A percentile compares a stretch with the other conserved stretches of the same genome.
These are phyloP conservation scores for Danionella dracula DNA, from an alignment of 2,797 vertebrate genomes.

Conservation along the genomic window DNA sequence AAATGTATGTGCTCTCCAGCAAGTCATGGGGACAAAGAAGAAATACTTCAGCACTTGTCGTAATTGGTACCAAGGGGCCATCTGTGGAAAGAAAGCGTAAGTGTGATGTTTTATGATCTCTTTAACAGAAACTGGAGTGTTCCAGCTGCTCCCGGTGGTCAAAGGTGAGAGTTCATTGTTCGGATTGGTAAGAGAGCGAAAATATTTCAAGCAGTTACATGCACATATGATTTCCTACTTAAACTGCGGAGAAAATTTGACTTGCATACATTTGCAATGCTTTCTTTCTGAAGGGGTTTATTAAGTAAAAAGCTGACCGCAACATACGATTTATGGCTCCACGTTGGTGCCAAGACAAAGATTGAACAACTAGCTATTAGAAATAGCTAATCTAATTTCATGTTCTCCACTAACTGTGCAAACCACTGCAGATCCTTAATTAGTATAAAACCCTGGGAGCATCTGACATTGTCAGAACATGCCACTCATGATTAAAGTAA, in stretches of 20 bases:
- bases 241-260: neutral
- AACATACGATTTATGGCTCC: neutral
- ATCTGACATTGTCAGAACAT: slow-evolving; percentile 13
- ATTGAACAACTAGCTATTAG: neutral
- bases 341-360: neutral
- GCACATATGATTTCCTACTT: slow-evolving; percentile 3
- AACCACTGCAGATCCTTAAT: slow-evolving; percentile 10
- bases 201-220: neutral
- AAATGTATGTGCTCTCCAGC: slow-evolving; percentile 93
- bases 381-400: neutral
- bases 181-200: neutral
- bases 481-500: slow-evolving; percentile 27
- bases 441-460: slow-evolving; percentile 7
- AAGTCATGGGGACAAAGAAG: slow-evolving; percentile 93
- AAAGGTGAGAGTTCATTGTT: slow-evolving; percentile 20
- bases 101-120: slow-evolving; percentile 57
- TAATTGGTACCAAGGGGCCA: slow-evolving; percentile 91
- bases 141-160: neutral
- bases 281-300: neutral
- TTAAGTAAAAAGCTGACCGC: neutral
- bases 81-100: slow-evolving; percentile 98
- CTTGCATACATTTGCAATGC: neutral
- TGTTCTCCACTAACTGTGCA: neutral
- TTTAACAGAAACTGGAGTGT: slow-evolving; percentile 2
- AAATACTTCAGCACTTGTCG: slow-evolving; percentile 98